phyloP scores from a whole-genome alignment of 1,140 invertebrate species.

The Polypedilum pembai region DNA sequence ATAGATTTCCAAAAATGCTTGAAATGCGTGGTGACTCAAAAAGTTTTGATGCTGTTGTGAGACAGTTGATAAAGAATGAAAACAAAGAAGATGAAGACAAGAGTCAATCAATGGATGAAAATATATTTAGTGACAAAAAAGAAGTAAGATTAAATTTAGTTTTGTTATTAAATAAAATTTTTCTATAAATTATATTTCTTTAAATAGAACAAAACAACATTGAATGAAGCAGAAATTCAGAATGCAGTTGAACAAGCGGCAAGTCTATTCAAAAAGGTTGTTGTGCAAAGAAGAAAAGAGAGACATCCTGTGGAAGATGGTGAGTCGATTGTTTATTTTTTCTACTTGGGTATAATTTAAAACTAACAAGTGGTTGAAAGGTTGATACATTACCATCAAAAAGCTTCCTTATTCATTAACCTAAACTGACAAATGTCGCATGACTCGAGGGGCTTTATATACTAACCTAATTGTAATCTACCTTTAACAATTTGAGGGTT shows the following conservation, averaged over 20 bases:
- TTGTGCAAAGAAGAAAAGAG: conserved; percentile 40
- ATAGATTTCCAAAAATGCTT: conserved; percentile 21
- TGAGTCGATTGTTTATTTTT: not conserved
- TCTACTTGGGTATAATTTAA: too few relatives aligned
- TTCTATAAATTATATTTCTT: not conserved
- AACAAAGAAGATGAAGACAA: conserved; percentile 2
- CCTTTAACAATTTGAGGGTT: too few relatives aligned
- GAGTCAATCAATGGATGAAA: conserved; percentile 5
- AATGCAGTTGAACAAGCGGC: conserved; percentile 46
- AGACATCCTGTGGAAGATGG: conserved; percentile 40
- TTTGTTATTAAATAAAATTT: not conserved
- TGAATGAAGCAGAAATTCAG: conserved; percentile 52
- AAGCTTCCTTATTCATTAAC: too few relatives aligned
- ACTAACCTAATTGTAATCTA: too few relatives aligned
- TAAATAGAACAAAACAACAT: conserved; percentile 38
- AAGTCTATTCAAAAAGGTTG: conserved; percentile 45
- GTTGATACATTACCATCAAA: too few relatives aligned
- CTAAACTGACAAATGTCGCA: too few relatives aligned
- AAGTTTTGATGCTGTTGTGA: conserved; percentile 21
- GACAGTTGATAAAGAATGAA: conserved; percentile 5
- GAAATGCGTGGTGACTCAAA: conserved; percentile 21
- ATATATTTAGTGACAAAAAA: conserved; percentile 21
- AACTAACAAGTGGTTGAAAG: too few relatives aligned
- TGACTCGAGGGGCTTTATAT: too few relatives aligned
- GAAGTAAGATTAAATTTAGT: not conserved